phyloP scores from a whole-genome alignment of 2,113 vertebrate species.

The Odocoileus hemionus region DNA sequence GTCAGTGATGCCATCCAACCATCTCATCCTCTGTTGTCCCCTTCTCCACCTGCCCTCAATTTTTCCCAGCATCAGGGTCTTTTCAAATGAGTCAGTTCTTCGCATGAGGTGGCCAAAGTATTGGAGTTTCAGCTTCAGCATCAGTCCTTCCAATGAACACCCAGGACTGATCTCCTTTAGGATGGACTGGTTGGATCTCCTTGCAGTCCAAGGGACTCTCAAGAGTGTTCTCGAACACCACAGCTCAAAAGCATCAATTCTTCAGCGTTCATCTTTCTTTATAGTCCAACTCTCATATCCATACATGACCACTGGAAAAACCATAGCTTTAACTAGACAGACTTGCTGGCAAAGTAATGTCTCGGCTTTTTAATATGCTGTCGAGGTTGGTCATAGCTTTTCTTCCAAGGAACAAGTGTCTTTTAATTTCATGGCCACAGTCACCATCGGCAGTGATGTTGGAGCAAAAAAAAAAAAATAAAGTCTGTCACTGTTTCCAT shows the following conservation, averaged over 20 bases:
- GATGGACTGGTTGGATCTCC: background rate
- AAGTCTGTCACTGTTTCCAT: background rate
- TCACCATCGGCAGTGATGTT: background rate
- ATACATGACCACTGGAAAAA: background rate
- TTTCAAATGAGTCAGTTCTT: background rate
- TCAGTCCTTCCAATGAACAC: background rate
- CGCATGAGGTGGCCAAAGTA: accelerated
- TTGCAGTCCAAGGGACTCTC: background rate
- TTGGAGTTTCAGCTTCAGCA: background rate
- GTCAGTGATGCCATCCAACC: accelerated
- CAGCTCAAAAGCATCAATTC: background rate
- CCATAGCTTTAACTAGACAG: background rate
- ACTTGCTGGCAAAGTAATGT: background rate
- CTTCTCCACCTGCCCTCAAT: background rate
- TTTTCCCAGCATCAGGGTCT: background rate
- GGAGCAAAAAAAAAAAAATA: background rate
- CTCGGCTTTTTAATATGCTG: background rate
- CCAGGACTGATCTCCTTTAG: background rate
- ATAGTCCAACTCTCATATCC: background rate
- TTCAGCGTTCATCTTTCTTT: background rate
- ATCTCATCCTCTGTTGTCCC: background rate
- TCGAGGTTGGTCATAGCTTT: background rate
- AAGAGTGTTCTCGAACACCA: background rate
- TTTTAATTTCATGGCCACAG: background rate
- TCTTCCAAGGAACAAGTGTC: background rate